phyloP scores from a whole-genome alignment of 2,113 vertebrate species.

The Solenodon paradoxus region DNA sequence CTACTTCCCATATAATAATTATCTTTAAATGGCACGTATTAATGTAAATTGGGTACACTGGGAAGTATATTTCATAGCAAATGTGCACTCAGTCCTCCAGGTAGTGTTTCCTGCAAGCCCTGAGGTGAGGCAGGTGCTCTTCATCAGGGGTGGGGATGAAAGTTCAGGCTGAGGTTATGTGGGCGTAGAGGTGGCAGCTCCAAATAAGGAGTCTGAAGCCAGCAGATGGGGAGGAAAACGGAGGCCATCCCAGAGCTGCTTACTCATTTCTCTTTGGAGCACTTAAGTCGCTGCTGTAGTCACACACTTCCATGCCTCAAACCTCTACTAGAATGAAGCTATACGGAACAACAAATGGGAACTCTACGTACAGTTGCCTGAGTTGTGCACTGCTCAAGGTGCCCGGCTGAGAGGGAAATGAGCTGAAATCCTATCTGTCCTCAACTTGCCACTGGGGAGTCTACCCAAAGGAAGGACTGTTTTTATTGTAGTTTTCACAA shows the following conservation, averaged over 20 bases:
- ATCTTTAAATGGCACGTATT: slow-evolving; percentile 94
- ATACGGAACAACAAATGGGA: background rate
- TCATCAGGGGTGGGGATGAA: background rate
- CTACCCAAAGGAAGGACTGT: background rate
- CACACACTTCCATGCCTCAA: background rate
- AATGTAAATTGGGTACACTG: slow-evolving; percentile 91
- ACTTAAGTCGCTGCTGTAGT: background rate
- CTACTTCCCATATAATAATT: slow-evolving; percentile 85
- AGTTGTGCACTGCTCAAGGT: background rate
- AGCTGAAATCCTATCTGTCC: background rate
- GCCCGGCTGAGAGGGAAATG: background rate
- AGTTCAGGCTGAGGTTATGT: background rate
- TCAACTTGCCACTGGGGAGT: background rate
- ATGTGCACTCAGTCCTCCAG: background rate
- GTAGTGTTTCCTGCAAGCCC: slow-evolving; percentile 46
- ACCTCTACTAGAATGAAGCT: background rate
- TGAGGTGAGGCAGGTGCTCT: background rate
- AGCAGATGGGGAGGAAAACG: background rate
- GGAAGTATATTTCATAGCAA: slow-evolving; percentile 83
- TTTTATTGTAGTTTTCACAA: background rate
- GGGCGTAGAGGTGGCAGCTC: background rate
- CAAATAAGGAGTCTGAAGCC: background rate
- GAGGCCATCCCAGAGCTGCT: background rate
- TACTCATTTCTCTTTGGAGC: background rate
- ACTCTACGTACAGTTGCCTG: rapidly evolving